Conservation (phyloP, 2,797 vertebrate genomes). For the Lepus townsendii region DNA sequence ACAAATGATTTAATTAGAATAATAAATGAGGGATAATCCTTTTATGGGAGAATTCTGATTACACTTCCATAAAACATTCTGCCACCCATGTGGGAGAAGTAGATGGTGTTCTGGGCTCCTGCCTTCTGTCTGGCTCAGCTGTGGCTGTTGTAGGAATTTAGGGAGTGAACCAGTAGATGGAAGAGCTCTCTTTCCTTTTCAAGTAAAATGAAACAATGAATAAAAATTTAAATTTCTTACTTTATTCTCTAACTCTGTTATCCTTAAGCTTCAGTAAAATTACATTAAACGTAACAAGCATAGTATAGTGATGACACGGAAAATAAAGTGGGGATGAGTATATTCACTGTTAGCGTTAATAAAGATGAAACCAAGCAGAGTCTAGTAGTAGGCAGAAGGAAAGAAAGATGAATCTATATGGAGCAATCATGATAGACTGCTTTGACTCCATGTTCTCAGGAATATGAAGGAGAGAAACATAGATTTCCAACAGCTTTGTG, state of each 20-base stretch:
- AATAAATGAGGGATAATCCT: too few relatives aligned
- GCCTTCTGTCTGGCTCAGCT: too few relatives aligned
- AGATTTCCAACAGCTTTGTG: not conserved
- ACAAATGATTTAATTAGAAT: too few relatives aligned
- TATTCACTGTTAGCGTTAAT: not conserved
- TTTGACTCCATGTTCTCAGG: not conserved
- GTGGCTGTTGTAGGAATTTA: too few relatives aligned
- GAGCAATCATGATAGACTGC: not conserved
- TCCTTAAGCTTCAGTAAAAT: not conserved
- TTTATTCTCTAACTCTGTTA: slow-evolving; percentile 16
- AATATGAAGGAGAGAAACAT: not conserved
- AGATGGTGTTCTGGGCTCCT: too few relatives aligned
- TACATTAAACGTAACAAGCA: not conserved
- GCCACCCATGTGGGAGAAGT: too few relatives aligned
- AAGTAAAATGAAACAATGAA: too few relatives aligned
- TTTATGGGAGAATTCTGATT: too few relatives aligned
- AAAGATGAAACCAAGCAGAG: not conserved
- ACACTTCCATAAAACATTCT: too few relatives aligned
- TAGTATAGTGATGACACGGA: not conserved
- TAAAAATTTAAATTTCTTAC: too few relatives aligned
- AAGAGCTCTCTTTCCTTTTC: too few relatives aligned
- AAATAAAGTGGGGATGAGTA: not conserved
- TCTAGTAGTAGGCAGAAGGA: not conserved
- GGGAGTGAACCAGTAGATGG: too few relatives aligned
- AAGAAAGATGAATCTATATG: not conserved